Conservation (phyloP, 1,140 invertebrate species). For the Centruroides sculpturatus region DNA sequence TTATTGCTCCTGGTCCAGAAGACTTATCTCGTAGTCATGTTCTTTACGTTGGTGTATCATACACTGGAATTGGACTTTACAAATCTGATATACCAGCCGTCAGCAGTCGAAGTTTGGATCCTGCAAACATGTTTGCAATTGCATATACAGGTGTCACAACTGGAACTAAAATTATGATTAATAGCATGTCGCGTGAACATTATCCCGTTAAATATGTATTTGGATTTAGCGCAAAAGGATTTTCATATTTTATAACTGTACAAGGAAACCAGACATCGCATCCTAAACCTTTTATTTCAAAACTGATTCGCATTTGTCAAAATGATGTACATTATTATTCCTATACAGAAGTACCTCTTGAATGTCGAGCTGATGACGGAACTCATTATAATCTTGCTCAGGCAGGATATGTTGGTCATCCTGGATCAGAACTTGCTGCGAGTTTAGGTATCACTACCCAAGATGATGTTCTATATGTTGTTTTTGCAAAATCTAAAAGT, state of each 20-base stretch:
- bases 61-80: slow-evolving; percentile 82
- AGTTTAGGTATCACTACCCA: slow-evolving; percentile 75
- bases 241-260: slow-evolving; percentile 92
- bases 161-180: slow-evolving; percentile 79
- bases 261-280: slow-evolving; percentile 34
- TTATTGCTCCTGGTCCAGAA: slow-evolving; percentile 83
- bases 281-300: slow-evolving; percentile 64
- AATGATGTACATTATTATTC: slow-evolving; percentile 93
- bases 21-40: slow-evolving; percentile 55
- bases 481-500: slow-evolving; percentile 64
- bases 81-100: slow-evolving; percentile 87
- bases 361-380: slow-evolving; percentile 62
- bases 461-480: slow-evolving; percentile 86
- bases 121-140: slow-evolving; percentile 69
- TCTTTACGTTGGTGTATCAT: slow-evolving; percentile 94
- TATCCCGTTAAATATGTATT: slow-evolving; percentile 94
- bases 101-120: slow-evolving; percentile 77
- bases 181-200: slow-evolving; percentile 68
- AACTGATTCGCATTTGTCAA: slow-evolving; percentile 86
- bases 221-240: slow-evolving; percentile 86
- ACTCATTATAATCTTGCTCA: slow-evolving; percentile 78
- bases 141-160: slow-evolving; percentile 80
- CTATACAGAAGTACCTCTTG: slow-evolving; percentile 92
- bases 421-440: slow-evolving; percentile 73
- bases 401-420: slow-evolving; percentile 82